phyloP scores from a whole-genome alignment of 2,888 invertebrate species.

The Formica aserva region DNA sequence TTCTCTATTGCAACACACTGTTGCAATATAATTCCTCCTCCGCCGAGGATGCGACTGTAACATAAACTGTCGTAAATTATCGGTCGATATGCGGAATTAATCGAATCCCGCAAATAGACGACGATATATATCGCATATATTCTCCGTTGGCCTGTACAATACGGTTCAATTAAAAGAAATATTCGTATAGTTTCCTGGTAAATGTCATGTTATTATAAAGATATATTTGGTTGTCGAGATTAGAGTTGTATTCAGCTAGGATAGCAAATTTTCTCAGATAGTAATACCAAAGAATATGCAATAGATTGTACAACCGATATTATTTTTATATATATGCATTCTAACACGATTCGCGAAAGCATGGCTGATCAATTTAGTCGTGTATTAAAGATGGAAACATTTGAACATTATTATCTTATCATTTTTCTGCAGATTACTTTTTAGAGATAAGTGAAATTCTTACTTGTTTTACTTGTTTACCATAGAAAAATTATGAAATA shows the following conservation, averaged over 20 bases:
- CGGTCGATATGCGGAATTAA: conserved; percentile 66
- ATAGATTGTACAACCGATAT: conserved; percentile 64
- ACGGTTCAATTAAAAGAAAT: conserved; percentile 59
- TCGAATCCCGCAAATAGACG: conserved; percentile 60
- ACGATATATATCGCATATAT: conserved; percentile 32
- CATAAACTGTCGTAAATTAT: conserved; percentile 64
- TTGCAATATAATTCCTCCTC: conserved; percentile 46
- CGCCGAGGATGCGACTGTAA: conserved; percentile 33
- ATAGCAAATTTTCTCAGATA: conserved; percentile 42
- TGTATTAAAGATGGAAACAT: background rate
- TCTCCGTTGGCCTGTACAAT: conserved; percentile 3
- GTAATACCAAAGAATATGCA: conserved; percentile 45
- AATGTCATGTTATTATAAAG: conserved; percentile 27
- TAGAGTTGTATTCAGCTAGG: conserved; percentile 48
- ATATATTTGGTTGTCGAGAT: conserved; percentile 60
- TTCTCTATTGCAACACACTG: background rate
- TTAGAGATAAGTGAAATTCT: background rate
- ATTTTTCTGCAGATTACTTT: background rate
- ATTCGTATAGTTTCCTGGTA: conserved; percentile 44
- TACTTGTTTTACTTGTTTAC: background rate
- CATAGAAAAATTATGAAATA: background rate
- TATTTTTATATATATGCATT: conserved; percentile 60
- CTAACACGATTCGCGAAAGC: conserved; percentile 22
- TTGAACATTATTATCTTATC: background rate
- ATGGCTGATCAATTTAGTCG: conserved; percentile 59